A percentile compares a stretch with the other conserved stretches of the same genome.
Evolutionary conservation across 2,113 vertebrate species (phyloP).

Genomic region (Albula goreensis): DNA sequence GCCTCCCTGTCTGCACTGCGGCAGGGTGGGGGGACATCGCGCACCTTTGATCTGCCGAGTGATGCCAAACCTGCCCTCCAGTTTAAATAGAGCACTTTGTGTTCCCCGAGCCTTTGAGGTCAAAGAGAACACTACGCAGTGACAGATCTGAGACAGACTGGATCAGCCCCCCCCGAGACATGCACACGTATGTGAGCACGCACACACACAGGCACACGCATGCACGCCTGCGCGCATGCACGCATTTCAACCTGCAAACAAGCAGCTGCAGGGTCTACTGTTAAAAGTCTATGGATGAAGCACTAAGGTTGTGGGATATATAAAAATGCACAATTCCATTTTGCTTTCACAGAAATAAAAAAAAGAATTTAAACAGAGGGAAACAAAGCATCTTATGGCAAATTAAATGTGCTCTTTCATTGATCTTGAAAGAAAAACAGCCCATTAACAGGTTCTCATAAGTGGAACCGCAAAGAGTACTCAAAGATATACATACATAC

Average conservation of each 20-base stretch:
- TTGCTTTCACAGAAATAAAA: too few species aligned
- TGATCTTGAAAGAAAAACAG: not conserved
- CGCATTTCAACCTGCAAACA: not conserved
- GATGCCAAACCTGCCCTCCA: slow-evolving; percentile 20
- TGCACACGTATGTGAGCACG: not conserved
- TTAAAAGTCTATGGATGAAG: not conserved
- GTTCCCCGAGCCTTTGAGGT: slow-evolving; percentile 26
- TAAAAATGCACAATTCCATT: not conserved
- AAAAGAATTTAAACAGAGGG: too few species aligned
- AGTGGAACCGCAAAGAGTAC: not conserved
- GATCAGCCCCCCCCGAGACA: not conserved
- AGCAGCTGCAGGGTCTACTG: not conserved
- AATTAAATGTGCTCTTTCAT: not conserved
- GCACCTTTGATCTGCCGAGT: slow-evolving; percentile 27
- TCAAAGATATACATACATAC: not conserved
- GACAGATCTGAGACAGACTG: not conserved
- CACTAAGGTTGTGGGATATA: not conserved
- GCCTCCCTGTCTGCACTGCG: not conserved
- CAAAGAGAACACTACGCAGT: slow-evolving; percentile 9
- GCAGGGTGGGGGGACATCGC: not conserved
- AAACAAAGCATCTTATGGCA: too few species aligned
- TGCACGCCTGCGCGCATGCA: not conserved
- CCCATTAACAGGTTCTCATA: not conserved
- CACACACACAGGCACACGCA: not conserved
- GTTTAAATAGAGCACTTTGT: slow-evolving; percentile 21